Percentiles rank a stretch among this genome's conserved stretches.
phyloP scores from a whole-genome alignment of 2,888 invertebrate genomes.

The Apodemia duryi region DNA sequence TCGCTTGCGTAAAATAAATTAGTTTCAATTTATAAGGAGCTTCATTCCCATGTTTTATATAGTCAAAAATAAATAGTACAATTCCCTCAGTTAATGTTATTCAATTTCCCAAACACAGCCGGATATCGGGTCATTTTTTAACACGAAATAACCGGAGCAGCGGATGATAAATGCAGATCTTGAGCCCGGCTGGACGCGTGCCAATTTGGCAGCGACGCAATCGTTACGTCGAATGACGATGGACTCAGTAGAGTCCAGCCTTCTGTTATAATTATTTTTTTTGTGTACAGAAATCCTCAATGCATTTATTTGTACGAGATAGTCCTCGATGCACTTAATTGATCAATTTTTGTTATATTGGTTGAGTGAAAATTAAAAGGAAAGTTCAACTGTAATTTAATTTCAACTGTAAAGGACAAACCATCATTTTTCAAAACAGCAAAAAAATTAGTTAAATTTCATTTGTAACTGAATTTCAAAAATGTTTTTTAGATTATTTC shows the following conservation, averaged over 20 bases:
- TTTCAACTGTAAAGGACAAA: no score
- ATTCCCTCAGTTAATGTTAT: constrained; percentile 5
- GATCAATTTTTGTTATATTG: background rate
- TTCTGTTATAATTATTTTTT: background rate
- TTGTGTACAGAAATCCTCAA: background rate
- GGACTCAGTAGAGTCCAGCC: background rate
- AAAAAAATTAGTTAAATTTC: no score
- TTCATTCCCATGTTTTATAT: background rate
- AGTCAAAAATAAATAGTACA: background rate
- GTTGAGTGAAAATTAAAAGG: no score
- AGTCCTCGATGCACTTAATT: background rate
- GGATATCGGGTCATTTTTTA: constrained; percentile 12
- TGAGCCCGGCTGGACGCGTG: background rate
- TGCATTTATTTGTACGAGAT: background rate
- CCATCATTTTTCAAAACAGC: no score
- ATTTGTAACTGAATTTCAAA: no score
- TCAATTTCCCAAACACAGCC: background rate
- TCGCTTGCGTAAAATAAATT: no score
- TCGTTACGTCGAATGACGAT: constrained; percentile 6
- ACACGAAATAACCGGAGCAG: background rate
- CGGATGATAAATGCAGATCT: constrained; percentile 9
- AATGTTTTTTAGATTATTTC: no score
- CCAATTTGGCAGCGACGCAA: background rate
- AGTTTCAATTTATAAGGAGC: no score
- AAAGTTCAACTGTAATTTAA: no score